Percentiles rank a stretch among this genome's conserved stretches.
phyloP scores from a whole-genome alignment of 2,888 invertebrate genomes.

The Thera britannica region DNA sequence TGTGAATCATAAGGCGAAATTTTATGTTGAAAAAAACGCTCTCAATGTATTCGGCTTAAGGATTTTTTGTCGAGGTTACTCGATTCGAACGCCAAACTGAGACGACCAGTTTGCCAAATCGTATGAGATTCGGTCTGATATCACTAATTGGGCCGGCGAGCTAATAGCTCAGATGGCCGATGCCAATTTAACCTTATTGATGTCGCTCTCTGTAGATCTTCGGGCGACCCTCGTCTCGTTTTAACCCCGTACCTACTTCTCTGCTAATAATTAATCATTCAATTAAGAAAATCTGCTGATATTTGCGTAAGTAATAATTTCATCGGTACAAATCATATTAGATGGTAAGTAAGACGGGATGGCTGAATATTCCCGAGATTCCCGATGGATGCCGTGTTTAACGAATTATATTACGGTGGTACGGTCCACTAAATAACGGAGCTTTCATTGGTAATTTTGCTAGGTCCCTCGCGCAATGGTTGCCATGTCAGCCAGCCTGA shows the following conservation, averaged over 20 bases:
- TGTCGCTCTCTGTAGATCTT: slow-evolving; percentile 74
- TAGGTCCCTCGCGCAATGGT: slow-evolving; percentile 3
- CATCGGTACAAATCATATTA: slow-evolving; percentile 42
- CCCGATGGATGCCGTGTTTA: slow-evolving; percentile 7
- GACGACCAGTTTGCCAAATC: slow-evolving; percentile 30
- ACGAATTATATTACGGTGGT: slow-evolving; percentile 6
- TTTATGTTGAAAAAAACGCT: no score
- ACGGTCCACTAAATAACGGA: slow-evolving; percentile 14
- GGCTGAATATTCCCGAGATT: slow-evolving; percentile 14
- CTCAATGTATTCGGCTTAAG: slow-evolving; percentile 8
- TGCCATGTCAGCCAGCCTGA: slow-evolving; percentile 4
- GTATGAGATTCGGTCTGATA: slow-evolving; percentile 57
- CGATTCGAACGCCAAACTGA: slow-evolving; percentile 30
- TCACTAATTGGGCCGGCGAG: slow-evolving; percentile 69
- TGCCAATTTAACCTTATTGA: slow-evolving; percentile 81
- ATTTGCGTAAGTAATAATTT: slow-evolving; percentile 61
- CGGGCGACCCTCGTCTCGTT: slow-evolving; percentile 76
- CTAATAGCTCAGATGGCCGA: slow-evolving; percentile 76
- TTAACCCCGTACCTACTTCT: slow-evolving; percentile 76
- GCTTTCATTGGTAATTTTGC: slow-evolving; percentile 3
- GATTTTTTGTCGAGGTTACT: slow-evolving; percentile 44
- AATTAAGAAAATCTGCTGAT: slow-evolving; percentile 72
- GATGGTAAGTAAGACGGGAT: slow-evolving; percentile 22
- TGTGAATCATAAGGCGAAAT: no score
- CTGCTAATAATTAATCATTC: slow-evolving; percentile 82